Conservation (phyloP, 1,140 invertebrate genomes). For the Euwallacea similis region DNA sequence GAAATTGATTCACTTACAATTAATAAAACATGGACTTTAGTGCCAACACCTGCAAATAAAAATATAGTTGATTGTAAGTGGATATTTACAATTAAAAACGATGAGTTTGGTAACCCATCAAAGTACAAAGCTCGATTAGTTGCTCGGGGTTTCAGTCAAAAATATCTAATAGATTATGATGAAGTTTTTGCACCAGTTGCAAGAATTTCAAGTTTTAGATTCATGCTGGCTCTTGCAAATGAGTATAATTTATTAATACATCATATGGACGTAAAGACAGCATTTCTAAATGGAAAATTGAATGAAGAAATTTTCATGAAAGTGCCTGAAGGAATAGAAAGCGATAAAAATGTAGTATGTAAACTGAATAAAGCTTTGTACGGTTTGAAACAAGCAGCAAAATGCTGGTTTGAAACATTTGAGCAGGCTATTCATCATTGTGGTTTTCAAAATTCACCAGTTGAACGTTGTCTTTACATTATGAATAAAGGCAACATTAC, state of each 20-base stretch:
- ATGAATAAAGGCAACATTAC: not conserved
- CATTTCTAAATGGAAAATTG: slow-evolving; percentile 51
- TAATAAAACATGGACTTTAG: slow-evolving; percentile 54
- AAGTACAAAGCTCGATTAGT: slow-evolving; percentile 55
- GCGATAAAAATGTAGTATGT: slow-evolving; percentile 6
- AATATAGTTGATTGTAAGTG: too few relatives aligned
- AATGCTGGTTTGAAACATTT: slow-evolving; percentile 22
- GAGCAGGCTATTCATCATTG: not conserved
- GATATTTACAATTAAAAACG: not conserved
- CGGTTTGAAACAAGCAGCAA: slow-evolving; percentile 11
- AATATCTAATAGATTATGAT: slow-evolving; percentile 49
- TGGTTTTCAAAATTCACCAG: not conserved
- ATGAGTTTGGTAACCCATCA: too few relatives aligned
- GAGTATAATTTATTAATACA: slow-evolving; percentile 21
- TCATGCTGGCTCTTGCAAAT: too few relatives aligned
- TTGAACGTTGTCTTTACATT: not conserved
- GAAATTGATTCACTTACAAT: slow-evolving; percentile 50
- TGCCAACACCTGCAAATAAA: slow-evolving; percentile 49
- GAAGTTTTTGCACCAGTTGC: slow-evolving; percentile 47
- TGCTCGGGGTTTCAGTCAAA: slow-evolving; percentile 52
- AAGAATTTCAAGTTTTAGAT: slow-evolving; percentile 44
- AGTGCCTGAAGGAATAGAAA: slow-evolving; percentile 49
- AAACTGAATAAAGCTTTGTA: slow-evolving; percentile 12
- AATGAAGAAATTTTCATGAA: slow-evolving; percentile 52
- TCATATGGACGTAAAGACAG: slow-evolving; percentile 54